Conservation (phyloP, 2,888 invertebrate genomes). For the Trichopria drosophilae region DNA sequence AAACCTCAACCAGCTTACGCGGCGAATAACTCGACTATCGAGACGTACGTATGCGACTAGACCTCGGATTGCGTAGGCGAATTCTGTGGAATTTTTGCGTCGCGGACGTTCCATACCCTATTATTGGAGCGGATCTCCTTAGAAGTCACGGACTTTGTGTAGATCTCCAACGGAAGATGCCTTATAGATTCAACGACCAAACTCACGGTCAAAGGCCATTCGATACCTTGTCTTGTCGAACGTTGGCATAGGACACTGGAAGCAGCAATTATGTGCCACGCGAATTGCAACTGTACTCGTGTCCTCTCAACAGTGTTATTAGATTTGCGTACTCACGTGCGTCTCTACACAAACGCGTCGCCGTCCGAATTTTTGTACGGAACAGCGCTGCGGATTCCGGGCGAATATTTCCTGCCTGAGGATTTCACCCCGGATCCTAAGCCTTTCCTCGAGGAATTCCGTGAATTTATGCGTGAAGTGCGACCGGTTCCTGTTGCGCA, state of each 20-base stretch:
- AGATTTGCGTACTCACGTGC: neutral
- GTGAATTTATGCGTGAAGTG: neutral
- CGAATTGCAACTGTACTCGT: neutral
- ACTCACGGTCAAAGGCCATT: too few relatives aligned
- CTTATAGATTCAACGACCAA: too few relatives aligned
- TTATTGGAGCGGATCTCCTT: conserved; percentile 29
- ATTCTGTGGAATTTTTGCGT: conserved; percentile 8
- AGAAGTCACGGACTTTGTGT: conserved; percentile 4
- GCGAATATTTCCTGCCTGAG: neutral
- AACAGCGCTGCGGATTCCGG: neutral
- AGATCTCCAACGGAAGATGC: too few relatives aligned
- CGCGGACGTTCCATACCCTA: conserved; percentile 4
- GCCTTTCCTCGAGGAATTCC: neutral
- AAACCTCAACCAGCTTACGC: conserved; percentile 1
- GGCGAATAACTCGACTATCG: neutral
- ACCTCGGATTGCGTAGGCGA: neutral
- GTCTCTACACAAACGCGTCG: neutral
- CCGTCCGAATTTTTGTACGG: neutral
- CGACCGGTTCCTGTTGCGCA: neutral
- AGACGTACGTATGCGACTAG: neutral
- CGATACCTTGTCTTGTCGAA: too few relatives aligned
- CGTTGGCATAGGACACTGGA: too few relatives aligned
- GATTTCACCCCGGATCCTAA: neutral
- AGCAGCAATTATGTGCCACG: too few relatives aligned
- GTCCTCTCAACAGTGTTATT: neutral